Evolutionary conservation across 1,140 invertebrate genomes (phyloP), one percentile per base, ranked within the genome.

Genomic region (Sycophaga agraensis): DNA sequence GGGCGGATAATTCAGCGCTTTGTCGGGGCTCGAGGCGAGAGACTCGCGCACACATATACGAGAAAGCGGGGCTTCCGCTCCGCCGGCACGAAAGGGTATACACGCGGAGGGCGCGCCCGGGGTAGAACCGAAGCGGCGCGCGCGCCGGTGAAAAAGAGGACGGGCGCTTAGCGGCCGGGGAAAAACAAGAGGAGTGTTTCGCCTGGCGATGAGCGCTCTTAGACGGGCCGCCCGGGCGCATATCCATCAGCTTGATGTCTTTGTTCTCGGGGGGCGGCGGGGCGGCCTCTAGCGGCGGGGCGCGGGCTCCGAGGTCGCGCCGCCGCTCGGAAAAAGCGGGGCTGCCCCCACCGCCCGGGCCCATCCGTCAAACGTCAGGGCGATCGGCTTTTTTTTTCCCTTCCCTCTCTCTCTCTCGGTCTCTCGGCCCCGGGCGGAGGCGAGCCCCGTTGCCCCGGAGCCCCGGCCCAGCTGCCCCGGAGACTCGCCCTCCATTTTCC

Each of bases 161-260:
- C 26, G 46, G 35, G 45, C 26, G 31, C 59, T 46, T 19, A 24
- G 40, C 37, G 21, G 31, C 2, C 21, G 14, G 24, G 59, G 72
- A 70, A 74, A 74, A 75, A 72, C 70, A 74, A 73, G 69, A 70
- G 68, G 69, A 72, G 70, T 73, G 72, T 73, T 72, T 76, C 72
- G 73, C 73, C 70, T 74, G 74, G 69, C 73, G 73, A 73, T 73
- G 72, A 72, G 67, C 70, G 71, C 50, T 65, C 66, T 69, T 73
- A 71, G 72, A 69, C 68, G 68, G 66, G 58, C 59, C 61, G 63
- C 70, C 68, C 66, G 63, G 64, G 58, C 59, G 63, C 24, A 56
- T 68, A 75, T 72, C 68, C 64, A 74, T 76, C 73, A 74, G 72
- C 37, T 72, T 76, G 71, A 76, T 73, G 69, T 75, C 73, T 76